phyloP scores from a whole-genome alignment of 2,797 vertebrate species.

The Tangara arthus region DNA sequence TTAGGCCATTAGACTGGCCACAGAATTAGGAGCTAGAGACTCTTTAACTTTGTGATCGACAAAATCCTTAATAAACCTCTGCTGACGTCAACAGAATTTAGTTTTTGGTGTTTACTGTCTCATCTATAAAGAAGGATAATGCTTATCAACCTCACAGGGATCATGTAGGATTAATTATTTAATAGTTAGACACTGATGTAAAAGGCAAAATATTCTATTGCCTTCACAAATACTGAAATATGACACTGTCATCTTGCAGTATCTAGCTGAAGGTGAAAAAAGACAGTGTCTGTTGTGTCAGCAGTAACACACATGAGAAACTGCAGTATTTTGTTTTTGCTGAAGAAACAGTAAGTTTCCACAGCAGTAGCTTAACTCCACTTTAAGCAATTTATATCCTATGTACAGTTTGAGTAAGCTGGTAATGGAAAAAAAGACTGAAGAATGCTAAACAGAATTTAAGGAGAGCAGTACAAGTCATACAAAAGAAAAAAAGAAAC shows the following conservation, averaged over 20 bases:
- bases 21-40: neutral
- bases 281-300: neutral
- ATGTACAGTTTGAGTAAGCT: neutral
- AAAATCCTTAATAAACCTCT: slow-evolving; percentile 10
- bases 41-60: neutral
- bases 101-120: neutral
- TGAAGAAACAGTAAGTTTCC: neutral
- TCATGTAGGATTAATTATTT: slow-evolving; percentile 24
- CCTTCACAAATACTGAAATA: neutral
- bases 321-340: neutral
- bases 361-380: neutral
- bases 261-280: neutral
- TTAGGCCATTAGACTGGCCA: neutral
- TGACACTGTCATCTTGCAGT: neutral
- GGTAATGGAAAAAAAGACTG: neutral
- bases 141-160: neutral
- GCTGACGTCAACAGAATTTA: slow-evolving; percentile 3
- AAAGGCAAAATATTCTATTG: neutral
- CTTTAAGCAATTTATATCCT: neutral
- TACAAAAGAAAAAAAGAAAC: neutral
- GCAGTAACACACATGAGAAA: neutral
- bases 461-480: neutral
- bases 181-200: neutral
- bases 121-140: slow-evolving; percentile 21
- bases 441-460: neutral